Base-by-base conservation (phyloP, 2,888 invertebrate species). In the Cremastinae sp. region DNA sequence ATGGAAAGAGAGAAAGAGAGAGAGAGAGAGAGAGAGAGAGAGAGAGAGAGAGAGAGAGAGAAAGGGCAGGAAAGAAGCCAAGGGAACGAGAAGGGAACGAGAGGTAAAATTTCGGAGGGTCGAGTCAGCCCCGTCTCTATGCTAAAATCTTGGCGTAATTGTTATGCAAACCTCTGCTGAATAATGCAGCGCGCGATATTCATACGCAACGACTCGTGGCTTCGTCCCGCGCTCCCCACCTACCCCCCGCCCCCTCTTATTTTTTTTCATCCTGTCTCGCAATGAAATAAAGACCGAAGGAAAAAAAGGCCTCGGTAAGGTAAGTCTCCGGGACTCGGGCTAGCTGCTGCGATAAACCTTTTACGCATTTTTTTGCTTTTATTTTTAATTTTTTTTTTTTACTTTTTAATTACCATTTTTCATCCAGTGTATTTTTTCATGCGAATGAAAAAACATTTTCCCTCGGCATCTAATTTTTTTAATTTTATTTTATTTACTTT, bases 181-280 rank as follows among this genome's bases (percentile, higher is more conserved):
- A 84, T 84, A 84, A 84, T 84, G 84, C 82, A 83, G 80, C 82
- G 78, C 80, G 82, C 80, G 83, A 83, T 82, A 84, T 84, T 84
- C 84, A 84, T 83, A 83, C 82, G 80, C 79, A 81, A 80, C 78
- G 80, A 68, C 76, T 78, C 79, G 80, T 82, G 75, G 70, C 70
- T 61, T 45, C 36, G n/a, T n/a, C n/a, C n/a, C n/a, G n/a, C n/a
- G n/a, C n/a, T n/a, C n/a, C n/a, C n/a, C n/a, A n/a, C n/a, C n/a
- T n/a, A n/a, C 28, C 28, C 5, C 28, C 28, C 5, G 2, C 2
- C 28, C 5, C 5, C 5, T 5, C 28, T 28, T 28, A 3, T 28
- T 5, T 28, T 28, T 28, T 28, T 28, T 5, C 28, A 28, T 28
- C 5, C 28, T 28, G 28, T 28, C 28, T 28, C 28, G 28, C 28